These are phyloP conservation scores for Gambusia holbrooki DNA, from an alignment of 2,113 vertebrate species.

Conservation along the genomic window DNA sequence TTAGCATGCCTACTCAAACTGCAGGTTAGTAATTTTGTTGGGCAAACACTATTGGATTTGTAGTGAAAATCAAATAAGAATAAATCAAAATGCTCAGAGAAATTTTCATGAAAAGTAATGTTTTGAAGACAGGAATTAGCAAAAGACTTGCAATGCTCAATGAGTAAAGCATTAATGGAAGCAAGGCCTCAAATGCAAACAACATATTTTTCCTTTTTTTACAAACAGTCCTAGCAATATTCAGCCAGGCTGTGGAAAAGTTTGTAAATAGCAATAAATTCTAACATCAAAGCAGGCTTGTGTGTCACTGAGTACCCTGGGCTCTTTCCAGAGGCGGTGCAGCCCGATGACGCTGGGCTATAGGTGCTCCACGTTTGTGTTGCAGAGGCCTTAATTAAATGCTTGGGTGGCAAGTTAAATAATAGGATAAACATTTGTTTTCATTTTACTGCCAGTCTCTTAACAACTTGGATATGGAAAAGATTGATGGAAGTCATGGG, in stretches of 20 bases:
- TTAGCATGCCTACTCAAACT: too few species aligned
- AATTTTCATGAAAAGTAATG: neutral
- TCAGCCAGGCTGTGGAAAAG: neutral
- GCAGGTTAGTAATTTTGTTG: too few species aligned
- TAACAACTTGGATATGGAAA: neutral
- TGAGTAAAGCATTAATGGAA: neutral
- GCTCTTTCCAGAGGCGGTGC: slow-evolving; percentile 42
- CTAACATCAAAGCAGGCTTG: slow-evolving; percentile 13
- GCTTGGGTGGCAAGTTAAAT: slow-evolving; percentile 27
- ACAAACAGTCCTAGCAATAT: neutral
- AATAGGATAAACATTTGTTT: slow-evolving; percentile 9
- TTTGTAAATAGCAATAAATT: neutral
- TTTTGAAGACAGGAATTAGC: neutral
- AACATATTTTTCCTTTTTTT: neutral
- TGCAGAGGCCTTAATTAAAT: slow-evolving; percentile 12
- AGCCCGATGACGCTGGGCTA: too few species aligned
- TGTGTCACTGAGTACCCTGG: slow-evolving; percentile 25
- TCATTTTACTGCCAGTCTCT: neutral
- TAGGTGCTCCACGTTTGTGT: slow-evolving; percentile 21
- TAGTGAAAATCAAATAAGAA: too few species aligned
- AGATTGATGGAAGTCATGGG: neutral
- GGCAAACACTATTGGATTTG: too few species aligned
- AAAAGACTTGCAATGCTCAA: neutral
- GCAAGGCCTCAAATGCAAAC: neutral
- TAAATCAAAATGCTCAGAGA: too few species aligned